A percentile compares a stretch with the other conserved stretches of the same genome.
Evolutionary conservation across 2,888 invertebrate species (phyloP).

Genomic region (Brachyptera putata): DNA sequence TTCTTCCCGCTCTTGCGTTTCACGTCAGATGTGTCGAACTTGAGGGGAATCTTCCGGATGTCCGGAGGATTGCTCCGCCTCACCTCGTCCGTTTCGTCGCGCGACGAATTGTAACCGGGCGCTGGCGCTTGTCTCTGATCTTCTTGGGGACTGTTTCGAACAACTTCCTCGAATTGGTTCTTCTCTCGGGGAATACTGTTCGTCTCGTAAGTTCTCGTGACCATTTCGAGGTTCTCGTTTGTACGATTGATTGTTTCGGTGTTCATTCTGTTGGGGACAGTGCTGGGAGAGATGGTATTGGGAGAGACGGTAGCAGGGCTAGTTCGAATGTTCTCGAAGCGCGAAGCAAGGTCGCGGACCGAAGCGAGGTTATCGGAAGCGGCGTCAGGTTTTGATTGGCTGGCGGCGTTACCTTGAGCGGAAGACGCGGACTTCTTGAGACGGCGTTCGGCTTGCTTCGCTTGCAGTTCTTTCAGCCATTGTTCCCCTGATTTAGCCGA

Average conservation of each 20-base stretch:
- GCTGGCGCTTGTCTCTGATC: too few relatives aligned
- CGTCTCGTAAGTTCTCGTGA: neutral
- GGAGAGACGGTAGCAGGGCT: too few relatives aligned
- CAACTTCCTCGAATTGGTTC: neutral
- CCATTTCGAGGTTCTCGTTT: neutral
- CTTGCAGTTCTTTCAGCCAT: conserved; percentile 75
- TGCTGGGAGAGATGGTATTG: neutral
- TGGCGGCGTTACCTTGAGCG: conserved; percentile 35
- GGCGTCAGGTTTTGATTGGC: conserved; percentile 39
- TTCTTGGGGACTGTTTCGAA: neutral
- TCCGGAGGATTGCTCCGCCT: too few relatives aligned
- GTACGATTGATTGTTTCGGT: too few relatives aligned
- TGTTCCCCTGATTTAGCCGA: conserved; percentile 50
- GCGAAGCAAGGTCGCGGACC: conserved; percentile 76
- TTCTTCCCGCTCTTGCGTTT: conserved; percentile 68
- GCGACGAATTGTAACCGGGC: neutral
- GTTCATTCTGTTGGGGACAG: neutral
- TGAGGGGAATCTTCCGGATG: neutral
- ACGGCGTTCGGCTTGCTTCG: conserved; percentile 65
- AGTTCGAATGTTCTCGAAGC: conserved; percentile 59
- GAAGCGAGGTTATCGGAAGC: conserved; percentile 43
- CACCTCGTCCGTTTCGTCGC: neutral
- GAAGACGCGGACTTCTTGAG: conserved; percentile 49
- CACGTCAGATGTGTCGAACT: conserved; percentile 46
- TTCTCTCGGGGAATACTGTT: neutral